A percentile compares a stretch with the other conserved stretches of the same genome.
phyloP scores from a whole-genome alignment of 2,888 invertebrate species.

The Trissoscelio sp. region DNA sequence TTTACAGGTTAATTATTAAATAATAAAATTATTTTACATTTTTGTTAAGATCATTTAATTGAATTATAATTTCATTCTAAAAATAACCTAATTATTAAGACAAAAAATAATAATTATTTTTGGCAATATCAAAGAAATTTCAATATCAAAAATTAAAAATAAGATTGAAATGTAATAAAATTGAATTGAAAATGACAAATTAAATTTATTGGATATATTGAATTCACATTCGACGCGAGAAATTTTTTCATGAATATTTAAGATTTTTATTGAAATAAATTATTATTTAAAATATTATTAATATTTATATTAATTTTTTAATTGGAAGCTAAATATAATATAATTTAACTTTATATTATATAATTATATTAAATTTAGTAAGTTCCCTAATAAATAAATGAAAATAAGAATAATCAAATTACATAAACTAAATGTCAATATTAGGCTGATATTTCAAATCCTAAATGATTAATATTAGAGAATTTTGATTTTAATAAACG shows the following conservation, averaged over 20 bases:
- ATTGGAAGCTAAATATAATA: slow-evolving; percentile 90
- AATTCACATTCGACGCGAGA: slow-evolving; percentile 85
- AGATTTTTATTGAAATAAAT: slow-evolving; percentile 86
- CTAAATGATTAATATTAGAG: slow-evolving; percentile 82
- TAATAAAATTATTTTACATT: too few relatives aligned
- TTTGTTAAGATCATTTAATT: too few relatives aligned
- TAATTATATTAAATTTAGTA: slow-evolving; percentile 82
- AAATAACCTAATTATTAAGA: too few relatives aligned
- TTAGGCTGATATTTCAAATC: slow-evolving; percentile 88
- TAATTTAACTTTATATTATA: slow-evolving; percentile 89
- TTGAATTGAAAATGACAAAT: slow-evolving; percentile 86
- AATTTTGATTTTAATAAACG: slow-evolving; percentile 64
- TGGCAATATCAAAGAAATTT: too few relatives aligned
- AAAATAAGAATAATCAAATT: slow-evolving; percentile 86
- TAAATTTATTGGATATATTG: slow-evolving; percentile 84
- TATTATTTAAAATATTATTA: slow-evolving; percentile 82
- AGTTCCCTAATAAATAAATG: slow-evolving; percentile 89
- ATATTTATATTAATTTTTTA: slow-evolving; percentile 85
- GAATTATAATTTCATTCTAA: too few relatives aligned
- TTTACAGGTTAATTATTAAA: too few relatives aligned
- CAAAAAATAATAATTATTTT: too few relatives aligned
- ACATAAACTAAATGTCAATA: slow-evolving; percentile 89
- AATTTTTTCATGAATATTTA: too few relatives aligned
- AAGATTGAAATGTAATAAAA: slow-evolving; percentile 88
- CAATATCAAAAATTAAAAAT: slow-evolving; percentile 90